Percentiles rank a stretch among this genome's conserved stretches.
Evolutionary conservation across 2,113 vertebrate genomes (phyloP).

Genomic region (Illadopsis cleaveri): DNA sequence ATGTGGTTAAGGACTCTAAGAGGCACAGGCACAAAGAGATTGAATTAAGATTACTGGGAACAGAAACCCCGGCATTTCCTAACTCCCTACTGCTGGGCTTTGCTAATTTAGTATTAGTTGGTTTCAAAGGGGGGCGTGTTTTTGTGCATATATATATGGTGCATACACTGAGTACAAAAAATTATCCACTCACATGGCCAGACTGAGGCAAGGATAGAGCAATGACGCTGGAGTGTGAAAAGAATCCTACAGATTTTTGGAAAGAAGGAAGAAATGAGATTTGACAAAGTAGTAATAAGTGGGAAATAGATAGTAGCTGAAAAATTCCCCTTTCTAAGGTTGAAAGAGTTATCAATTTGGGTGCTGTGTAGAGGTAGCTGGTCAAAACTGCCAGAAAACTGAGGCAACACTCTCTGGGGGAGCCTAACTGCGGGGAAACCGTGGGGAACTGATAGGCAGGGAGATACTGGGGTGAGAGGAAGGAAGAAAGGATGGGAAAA

Average conservation of each 20-base stretch:
- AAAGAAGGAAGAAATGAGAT: neutral
- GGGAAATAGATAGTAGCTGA: neutral
- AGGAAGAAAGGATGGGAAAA: neutral
- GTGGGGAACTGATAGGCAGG: neutral
- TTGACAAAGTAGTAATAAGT: neutral
- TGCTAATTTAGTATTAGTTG: neutral
- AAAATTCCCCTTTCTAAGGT: neutral
- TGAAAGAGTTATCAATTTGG: neutral
- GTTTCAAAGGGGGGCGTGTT: neutral
- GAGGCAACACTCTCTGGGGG: neutral
- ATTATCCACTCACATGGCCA: neutral
- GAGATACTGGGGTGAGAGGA: neutral
- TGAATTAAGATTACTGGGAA: constrained; percentile 39
- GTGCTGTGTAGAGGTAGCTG: neutral
- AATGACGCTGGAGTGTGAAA: neutral
- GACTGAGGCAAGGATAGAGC: neutral
- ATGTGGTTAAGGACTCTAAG: constrained; percentile 39
- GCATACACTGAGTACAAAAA: neutral
- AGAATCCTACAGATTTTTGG: neutral
- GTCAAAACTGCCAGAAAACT: neutral
- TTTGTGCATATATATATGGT: neutral
- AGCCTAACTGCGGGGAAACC: neutral
- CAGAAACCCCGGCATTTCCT: neutral
- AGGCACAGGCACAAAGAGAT: constrained; percentile 37
- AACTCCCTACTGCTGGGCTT: neutral